phyloP scores from a whole-genome alignment of 2,888 invertebrate species.

The Melieria picta region DNA sequence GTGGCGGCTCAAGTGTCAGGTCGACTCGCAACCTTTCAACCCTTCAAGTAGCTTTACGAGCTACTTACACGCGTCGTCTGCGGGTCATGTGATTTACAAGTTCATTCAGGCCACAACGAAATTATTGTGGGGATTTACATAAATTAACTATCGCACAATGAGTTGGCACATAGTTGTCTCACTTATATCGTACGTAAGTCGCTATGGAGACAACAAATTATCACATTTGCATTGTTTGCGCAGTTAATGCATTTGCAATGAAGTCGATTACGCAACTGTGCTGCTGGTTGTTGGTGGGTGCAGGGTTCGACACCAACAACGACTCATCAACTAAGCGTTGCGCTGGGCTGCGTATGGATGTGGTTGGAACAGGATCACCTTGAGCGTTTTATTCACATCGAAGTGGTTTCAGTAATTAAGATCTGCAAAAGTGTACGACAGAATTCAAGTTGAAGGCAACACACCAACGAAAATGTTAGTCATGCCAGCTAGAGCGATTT shows the following conservation, averaged over 20 bases:
- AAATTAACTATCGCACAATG: background rate
- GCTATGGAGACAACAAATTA: slow-evolving; percentile 24
- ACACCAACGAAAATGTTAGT: too few relatives aligned
- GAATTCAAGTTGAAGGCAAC: too few relatives aligned
- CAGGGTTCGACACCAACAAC: background rate
- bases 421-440: too few relatives aligned
- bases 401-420: too few relatives aligned
- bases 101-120: slow-evolving; percentile 12
- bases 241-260: slow-evolving; percentile 4
- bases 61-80: background rate
- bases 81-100: slow-evolving; percentile 31
- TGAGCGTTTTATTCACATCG: background rate
- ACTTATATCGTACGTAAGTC: background rate
- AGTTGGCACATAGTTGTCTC: too few relatives aligned
- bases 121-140: slow-evolving; percentile 18
- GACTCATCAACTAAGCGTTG: background rate
- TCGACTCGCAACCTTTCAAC: background rate
- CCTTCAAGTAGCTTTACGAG: too few relatives aligned
- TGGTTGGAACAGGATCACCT: slow-evolving; percentile 21
- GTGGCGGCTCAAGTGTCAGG: background rate
- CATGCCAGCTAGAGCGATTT: too few relatives aligned
- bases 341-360: background rate
- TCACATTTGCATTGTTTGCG: slow-evolving; percentile 27
- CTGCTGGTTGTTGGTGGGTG: background rate
- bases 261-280: slow-evolving; percentile 9